phyloP scores from a whole-genome alignment of 2,113 vertebrate species.

The Atractosteus spatula region DNA sequence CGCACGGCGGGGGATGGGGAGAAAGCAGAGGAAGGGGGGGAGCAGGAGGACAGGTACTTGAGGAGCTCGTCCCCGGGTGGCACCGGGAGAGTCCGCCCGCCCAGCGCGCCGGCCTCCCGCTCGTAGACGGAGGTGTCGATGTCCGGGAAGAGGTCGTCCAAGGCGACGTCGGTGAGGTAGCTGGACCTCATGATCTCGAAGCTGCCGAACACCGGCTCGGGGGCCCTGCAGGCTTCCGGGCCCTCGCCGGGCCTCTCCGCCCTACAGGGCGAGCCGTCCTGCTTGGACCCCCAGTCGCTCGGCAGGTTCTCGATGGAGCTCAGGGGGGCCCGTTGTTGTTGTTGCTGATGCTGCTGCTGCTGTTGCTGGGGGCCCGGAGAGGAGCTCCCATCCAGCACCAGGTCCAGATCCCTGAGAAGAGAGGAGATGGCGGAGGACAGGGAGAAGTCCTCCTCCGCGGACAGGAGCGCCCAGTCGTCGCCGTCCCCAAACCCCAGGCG shows the following conservation, averaged over 20 bases:
- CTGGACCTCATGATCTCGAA: constrained; percentile 56
- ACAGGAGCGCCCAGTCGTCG: constrained; percentile 48
- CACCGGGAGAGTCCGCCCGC: constrained; percentile 30
- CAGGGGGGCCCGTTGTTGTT: constrained; percentile 36
- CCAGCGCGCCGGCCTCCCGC: constrained; percentile 47
- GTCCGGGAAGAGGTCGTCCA: constrained; percentile 74
- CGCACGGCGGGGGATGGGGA: constrained; percentile 33
- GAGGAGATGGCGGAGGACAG: constrained; percentile 57
- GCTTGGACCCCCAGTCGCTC: constrained; percentile 24
- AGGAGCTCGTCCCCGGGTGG: constrained; percentile 41
- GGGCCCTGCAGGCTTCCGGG: neutral
- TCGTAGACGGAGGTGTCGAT: constrained; percentile 73
- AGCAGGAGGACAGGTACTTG: constrained; percentile 33
- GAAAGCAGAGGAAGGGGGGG: constrained; percentile 35
- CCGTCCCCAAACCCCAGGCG: constrained; percentile 15
- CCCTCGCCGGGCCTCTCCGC: constrained; percentile 27
- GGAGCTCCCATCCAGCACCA: constrained; percentile 51
- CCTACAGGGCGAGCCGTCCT: constrained; percentile 3
- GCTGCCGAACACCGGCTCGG: constrained; percentile 32
- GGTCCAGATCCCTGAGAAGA: constrained; percentile 73
- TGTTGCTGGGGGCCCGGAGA: constrained; percentile 28
- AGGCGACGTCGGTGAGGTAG: constrained; percentile 57
- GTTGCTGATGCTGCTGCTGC: neutral
- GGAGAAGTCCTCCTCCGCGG: constrained; percentile 55
- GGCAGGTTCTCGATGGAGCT: constrained; percentile 57